Evolutionary conservation across 2,797 vertebrate genomes (phyloP).

Genomic region (Rhodeus uyekii): DNA sequence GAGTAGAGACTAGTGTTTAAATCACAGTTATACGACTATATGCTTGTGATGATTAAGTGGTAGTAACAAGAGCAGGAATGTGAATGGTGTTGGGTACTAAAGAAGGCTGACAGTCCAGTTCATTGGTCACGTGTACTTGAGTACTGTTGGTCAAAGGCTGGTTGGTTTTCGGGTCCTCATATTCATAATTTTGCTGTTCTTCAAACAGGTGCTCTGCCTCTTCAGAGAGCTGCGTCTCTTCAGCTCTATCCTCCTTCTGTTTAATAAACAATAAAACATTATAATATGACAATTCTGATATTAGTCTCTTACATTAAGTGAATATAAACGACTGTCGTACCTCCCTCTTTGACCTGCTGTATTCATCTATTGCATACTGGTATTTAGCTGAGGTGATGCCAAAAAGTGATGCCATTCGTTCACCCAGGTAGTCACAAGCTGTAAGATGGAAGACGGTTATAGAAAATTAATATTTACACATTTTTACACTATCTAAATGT

Average conservation of each 20-base stretch:
- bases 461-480: neutral
- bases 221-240: slow-evolving; percentile 89
- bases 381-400: slow-evolving; percentile 97
- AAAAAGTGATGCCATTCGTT: slow-evolving; percentile 93
- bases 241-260: slow-evolving; percentile 89
- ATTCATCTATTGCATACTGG: slow-evolving; percentile 97
- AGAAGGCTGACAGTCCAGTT: slow-evolving; percentile 77
- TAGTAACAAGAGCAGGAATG: slow-evolving; percentile 78
- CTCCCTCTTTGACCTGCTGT: slow-evolving; percentile 96
- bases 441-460: slow-evolving; percentile 38
- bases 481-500: neutral
- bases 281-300: neutral
- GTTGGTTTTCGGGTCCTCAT: slow-evolving; percentile 67
- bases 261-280: slow-evolving; percentile 27
- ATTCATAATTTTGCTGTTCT: slow-evolving; percentile 73
- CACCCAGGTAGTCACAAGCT: slow-evolving; percentile 97
- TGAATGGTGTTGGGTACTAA: slow-evolving; percentile 69
- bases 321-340: slow-evolving; percentile 67
- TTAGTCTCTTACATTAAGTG: neutral
- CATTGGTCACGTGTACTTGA: slow-evolving; percentile 80
- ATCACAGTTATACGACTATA: slow-evolving; percentile 50
- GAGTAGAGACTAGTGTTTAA: slow-evolving; percentile 48
- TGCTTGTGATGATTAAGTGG: slow-evolving; percentile 71
- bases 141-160: slow-evolving; percentile 71
- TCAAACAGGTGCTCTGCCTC: slow-evolving; percentile 84